Base-by-base conservation (phyloP, 2,113 vertebrate genomes). In the Fregetta grallaria region DNA sequence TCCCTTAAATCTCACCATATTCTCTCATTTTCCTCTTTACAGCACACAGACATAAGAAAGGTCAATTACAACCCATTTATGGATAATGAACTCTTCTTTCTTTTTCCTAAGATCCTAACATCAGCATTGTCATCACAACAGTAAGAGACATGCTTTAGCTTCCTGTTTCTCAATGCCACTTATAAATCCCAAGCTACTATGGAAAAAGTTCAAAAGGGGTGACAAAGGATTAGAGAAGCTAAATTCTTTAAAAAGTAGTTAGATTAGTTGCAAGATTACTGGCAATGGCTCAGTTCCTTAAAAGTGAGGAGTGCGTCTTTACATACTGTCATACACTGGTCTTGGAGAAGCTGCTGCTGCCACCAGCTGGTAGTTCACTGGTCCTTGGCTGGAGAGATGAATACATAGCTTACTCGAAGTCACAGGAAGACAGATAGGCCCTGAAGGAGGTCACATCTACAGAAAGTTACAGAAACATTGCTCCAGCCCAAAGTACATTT, bases 311-410 rank as follows among this genome's bases (percentile, higher is more conserved):
- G 12, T 14, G 3, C 55, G 21, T 38, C 29, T 75, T 90, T 62
- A 63, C 8, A 25, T 11, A 13, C n/a, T 49, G 53, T 55, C 75
- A n/a, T 22, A 44, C 38, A 50, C 17, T 29, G 30, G 40, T 78
- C 73, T 66, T 85, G 86, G 73, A 89, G 94, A 87, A 92, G 87
- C 56, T 81, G 86, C 77, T 97, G 93, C 94, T 92, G 96, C 93
- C 95, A 96, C 91, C 94, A 96, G 61, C 93, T 96, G 94, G 94
- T 82, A 72, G 66, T 52, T 92, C 86, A 34, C 32, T 32, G 73
- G 56, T 87, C 52, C 36, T 81, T 78, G 80, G 23, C 55, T 74
- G 70, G 52, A 68, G 66, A 71, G 11, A 9, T 53, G 42, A 22
- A 50, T 15, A 40, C 9, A 5, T 1, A 11, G 32, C 2, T 75